Evolutionary conservation across 2,797 vertebrate genomes (phyloP), one percentile per base, ranked within the genome.

Genomic region (Pseudomugil tenellus): DNA sequence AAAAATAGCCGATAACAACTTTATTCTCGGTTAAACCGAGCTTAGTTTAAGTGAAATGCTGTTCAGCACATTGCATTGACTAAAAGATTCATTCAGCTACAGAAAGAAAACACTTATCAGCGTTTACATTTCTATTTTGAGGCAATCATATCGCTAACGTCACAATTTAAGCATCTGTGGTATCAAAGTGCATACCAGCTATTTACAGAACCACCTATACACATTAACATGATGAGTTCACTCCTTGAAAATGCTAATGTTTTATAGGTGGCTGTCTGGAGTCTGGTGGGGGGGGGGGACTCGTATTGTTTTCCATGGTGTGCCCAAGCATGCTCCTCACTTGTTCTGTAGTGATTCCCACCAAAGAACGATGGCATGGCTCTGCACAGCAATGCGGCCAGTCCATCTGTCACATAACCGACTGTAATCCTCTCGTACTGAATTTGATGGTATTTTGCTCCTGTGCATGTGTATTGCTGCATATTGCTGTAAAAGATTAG

Each of bases 181-280:
- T 77, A 84, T 84, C 77, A 72, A 78, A 87, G 82, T 86, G 82
- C 79, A 83, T 72, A 53, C 62, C 26, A 32, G 63, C 62, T 89
- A 90, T 91, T 87, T 85, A 88, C 89, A 87, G 89, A 80, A 57
- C 68, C 86, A 88, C 87, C 77, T 88, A 77, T 88, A 82, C 76
- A 85, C 71, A 90, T 89, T 85, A 88, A 83, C 80, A 81, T 53
- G 55, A 77, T 91, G 89, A 89, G 86, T 86, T 91, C 83, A 88
- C 88, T 91, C 68, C 70, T 64, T 67, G 58, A 63, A 76, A 86
- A 85, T 43, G 67, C 63, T 63, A 77, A 64, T 71, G 51, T 76
- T 86, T 80, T 64, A 85, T 79, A 74, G 72, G 61, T 73, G 75
- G 68, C 66, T 67, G 76, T 72, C 49, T 64, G 65, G 34, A 17